Conservation (phyloP, 2,888 invertebrate genomes). For the Trichopria drosophilae region DNA sequence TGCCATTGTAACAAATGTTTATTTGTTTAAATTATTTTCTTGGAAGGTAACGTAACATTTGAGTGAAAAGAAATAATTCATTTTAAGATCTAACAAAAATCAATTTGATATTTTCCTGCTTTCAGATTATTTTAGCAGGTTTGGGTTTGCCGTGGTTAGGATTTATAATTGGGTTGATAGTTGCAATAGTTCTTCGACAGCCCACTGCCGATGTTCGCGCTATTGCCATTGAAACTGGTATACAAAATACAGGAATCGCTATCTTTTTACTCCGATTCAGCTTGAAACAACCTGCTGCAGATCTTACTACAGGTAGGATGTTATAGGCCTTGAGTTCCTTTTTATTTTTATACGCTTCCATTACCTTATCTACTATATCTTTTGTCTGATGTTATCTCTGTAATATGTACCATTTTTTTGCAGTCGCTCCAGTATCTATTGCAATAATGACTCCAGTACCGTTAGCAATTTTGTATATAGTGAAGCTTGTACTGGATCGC, state of each 20-base stretch:
- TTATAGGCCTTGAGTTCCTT: too few relatives aligned
- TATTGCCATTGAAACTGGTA: conserved; percentile 89
- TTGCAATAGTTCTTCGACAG: conserved; percentile 67
- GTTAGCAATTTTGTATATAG: conserved; percentile 62
- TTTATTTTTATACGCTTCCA: too few relatives aligned
- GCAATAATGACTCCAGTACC: conserved; percentile 94
- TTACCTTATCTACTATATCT: conserved; percentile 2
- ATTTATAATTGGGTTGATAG: conserved; percentile 69
- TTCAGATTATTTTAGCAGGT: conserved; percentile 77
- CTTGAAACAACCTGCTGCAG: conserved; percentile 81
- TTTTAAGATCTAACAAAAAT: conserved; percentile 6
- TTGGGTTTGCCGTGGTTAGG: conserved; percentile 82
- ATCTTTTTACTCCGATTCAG: conserved; percentile 84
- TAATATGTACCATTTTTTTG: conserved; percentile 47
- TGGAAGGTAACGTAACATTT: conserved; percentile 71
- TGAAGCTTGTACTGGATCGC: conserved; percentile 42
- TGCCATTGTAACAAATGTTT: conserved; percentile 86
- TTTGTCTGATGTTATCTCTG: too few relatives aligned
- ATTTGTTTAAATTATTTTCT: conserved; percentile 84
- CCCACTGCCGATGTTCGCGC: conserved; percentile 74
- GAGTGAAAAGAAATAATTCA: neutral
- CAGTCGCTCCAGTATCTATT: conserved; percentile 86
- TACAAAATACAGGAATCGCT: conserved; percentile 91
- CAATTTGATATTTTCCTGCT: conserved; percentile 25
- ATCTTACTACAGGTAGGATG: conserved; percentile 85